Evolutionary conservation across 2,797 vertebrate genomes (phyloP), one percentile per base, ranked within the genome.

Genomic region (Epinephelus coioides): DNA sequence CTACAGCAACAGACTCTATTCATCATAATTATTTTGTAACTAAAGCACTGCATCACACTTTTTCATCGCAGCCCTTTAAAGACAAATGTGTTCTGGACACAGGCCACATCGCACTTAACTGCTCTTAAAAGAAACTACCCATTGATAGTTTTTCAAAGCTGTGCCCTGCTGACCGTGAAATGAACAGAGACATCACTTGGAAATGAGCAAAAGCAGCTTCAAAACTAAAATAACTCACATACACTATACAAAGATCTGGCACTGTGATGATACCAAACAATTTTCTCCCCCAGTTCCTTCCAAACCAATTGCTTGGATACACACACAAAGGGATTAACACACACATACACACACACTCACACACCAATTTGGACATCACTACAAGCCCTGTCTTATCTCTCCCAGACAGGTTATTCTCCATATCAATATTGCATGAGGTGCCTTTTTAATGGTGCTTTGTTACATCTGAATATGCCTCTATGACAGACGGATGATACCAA

Each of bases 391-490:
- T 78, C 79, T 89, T 82, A 86, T 91, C 82, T 87, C 55, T 44
- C 7, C 54, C 67, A 79, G 84, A 86, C 85, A 86, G 85, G 81
- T 86, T 82, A 78, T 86, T 88, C 77, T 85, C 70, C 27, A 40
- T 83, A 82, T 86, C 83, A 91, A 85, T 87, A 86, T 75, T 82
- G 67, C 73, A 88, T 78, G 78, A 88, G 79, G 17, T 67, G 78
- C 53, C 69, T 74, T 70, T 75, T 63, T 84, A 81, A 89, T 76
- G 68, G 72, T 55, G 72, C 67, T 56, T 50, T 43, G 66, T 78
- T 61, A 79, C 65, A 18, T 73, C 67, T 79, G 61, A 71, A 82
- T 71, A 70, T 73, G 76, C 70, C 64, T 69, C 54, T 63, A 12
- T 54, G 71, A 81, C 55, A 66, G 66, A 62, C 63, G 72, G 68